Conservation (phyloP, 2,888 invertebrate species). For the Scaptomyza cyrtandrae region DNA sequence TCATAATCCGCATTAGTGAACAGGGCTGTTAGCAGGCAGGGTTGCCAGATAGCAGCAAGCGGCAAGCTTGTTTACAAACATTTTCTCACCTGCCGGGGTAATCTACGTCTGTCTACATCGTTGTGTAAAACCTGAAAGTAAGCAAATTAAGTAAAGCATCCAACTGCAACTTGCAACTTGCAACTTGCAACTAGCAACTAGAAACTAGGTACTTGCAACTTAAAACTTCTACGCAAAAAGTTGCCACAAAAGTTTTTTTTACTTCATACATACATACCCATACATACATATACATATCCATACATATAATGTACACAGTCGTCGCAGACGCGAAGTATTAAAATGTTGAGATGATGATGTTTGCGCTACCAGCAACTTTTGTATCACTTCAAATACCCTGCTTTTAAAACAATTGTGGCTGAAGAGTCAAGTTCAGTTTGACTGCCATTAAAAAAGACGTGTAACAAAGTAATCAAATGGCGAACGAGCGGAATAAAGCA, state of each 20-base stretch:
- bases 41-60: slow-evolving; percentile 24
- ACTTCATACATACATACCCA: not conserved
- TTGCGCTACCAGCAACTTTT: slow-evolving; percentile 50
- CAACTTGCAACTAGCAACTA: not conserved
- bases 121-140: slow-evolving; percentile 48
- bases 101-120: not conserved
- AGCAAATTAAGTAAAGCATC: slow-evolving; percentile 69
- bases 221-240: slow-evolving; percentile 36
- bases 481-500: no score
- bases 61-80: slow-evolving; percentile 23
- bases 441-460: no score
- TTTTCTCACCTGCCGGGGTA: slow-evolving; percentile 27
- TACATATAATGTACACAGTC: slow-evolving; percentile 13
- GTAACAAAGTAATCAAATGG: no score
- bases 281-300: not conserved
- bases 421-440: not conserved
- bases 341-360: slow-evolving; percentile 65
- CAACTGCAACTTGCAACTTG: slow-evolving; percentile 28
- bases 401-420: not conserved
- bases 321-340: slow-evolving; percentile 22
- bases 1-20: slow-evolving; percentile 39
- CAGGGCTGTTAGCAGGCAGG: slow-evolving; percentile 54
- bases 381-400: slow-evolving; percentile 36
- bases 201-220: slow-evolving; percentile 2
- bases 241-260: slow-evolving; percentile 47